Evolutionary conservation across 2,888 invertebrate genomes (phyloP).

Genomic region (Amiota mariae): DNA sequence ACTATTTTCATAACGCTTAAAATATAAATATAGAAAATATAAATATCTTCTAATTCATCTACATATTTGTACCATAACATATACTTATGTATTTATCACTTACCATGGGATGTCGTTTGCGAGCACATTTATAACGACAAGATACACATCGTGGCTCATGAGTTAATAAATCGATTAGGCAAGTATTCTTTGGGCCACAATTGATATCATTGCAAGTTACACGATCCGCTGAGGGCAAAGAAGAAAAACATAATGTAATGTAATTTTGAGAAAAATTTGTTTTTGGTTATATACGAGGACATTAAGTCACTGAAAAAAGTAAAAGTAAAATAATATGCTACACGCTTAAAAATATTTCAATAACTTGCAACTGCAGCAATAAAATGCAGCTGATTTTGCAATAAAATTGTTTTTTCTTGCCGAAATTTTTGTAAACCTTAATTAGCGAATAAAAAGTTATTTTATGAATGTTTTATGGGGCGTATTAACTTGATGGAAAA

Average conservation of each 20-base stretch:
- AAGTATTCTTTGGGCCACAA: slow-evolving; percentile 81
- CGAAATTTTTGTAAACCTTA: too few species aligned
- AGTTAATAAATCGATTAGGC: slow-evolving; percentile 79
- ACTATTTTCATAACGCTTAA: slow-evolving; percentile 64
- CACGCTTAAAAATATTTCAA: slow-evolving; percentile 44
- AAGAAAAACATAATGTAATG: slow-evolving; percentile 5
- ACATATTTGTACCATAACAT: too few species aligned
- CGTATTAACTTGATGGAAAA: too few species aligned
- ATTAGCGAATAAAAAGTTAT: too few species aligned
- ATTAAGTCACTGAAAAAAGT: slow-evolving; percentile 1
- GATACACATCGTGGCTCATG: slow-evolving; percentile 82
- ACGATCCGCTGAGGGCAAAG: slow-evolving; percentile 74
- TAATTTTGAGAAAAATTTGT: background rate
- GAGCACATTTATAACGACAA: slow-evolving; percentile 79
- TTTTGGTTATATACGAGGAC: background rate
- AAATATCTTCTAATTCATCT: background rate
- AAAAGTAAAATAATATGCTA: slow-evolving; percentile 11
- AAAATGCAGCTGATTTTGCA: too few species aligned
- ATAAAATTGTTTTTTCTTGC: slow-evolving; percentile 41
- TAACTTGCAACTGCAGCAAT: too few species aligned
- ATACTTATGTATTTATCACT: slow-evolving; percentile 40
- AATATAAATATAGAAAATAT: slow-evolving; percentile 31
- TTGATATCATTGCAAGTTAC: slow-evolving; percentile 80
- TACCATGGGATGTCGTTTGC: slow-evolving; percentile 69
- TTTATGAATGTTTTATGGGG: too few species aligned